Base-by-base conservation (phyloP, 1,140 invertebrate species). In the Pseudomyrmex concolor region DNA sequence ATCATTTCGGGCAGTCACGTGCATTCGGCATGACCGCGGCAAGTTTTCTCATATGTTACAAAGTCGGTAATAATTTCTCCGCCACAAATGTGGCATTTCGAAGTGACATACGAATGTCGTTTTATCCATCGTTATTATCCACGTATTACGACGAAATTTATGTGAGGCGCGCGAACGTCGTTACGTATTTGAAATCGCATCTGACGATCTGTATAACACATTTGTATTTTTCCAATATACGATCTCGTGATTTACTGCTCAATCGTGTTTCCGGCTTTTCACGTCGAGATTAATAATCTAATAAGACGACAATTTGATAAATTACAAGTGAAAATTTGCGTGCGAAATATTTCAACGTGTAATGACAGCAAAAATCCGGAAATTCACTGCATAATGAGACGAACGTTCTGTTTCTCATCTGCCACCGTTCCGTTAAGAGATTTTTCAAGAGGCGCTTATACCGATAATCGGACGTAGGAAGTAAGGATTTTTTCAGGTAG, bases 401-500 rank as follows among this genome's bases (percentile, higher is more conserved):
- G 4, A 12, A 48, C 66, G 22, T 71, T 59, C 48, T 50, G 10
- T 70, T 70, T 13, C 12, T 80, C 51, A 50, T 71, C 43, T 19
- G 15, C 76, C 19, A 70, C 17, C 9, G 3, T 59, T 17, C 19
- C 57, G 17, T 59, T 59, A 66, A 60, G 76, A 12, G 19, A 7
- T 50, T 25, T 71, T 70, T 80, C 59, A 80, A 80, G 66, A 80
- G 66, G 54, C 66, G 76, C 54, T 80, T 62, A 59, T 62, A 59
- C 15, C 76, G 43, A 78, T 48, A 54, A 68, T 78, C 51, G 62
- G 13, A 48, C 45, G 45, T 45, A 74, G 48, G 43, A 84, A 68
- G 73, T 83, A 86, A 89, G 85, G 71, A 89, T 83, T 86, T 86
- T 89, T 84, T 92, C 90, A 90, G 89, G 91, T 92, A 92, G 91